These are phyloP conservation scores for Cyclopterus lumpus DNA, from an alignment of 2,797 vertebrate genomes.

Conservation along the genomic window DNA sequence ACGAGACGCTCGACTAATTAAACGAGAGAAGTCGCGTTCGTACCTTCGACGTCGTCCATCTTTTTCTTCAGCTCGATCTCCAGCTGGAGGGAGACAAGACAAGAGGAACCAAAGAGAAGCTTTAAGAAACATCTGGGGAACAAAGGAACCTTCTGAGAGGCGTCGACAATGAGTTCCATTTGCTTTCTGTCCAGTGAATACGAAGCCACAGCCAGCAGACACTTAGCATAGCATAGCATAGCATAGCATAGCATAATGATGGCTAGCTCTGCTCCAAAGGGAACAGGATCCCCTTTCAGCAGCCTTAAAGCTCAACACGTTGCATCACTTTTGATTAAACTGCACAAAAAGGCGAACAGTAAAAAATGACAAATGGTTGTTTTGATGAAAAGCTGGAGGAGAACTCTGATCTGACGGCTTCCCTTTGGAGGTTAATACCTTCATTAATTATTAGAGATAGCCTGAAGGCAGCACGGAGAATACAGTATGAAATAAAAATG, in stretches of 20 bases:
- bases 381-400: too few species aligned
- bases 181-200: too few species aligned
- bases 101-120: slow-evolving; percentile 3
- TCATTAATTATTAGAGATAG: slow-evolving; percentile 22
- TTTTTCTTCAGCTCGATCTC: slow-evolving; percentile 91
- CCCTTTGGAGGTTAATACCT: slow-evolving; percentile 33
- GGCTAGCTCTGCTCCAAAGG: not conserved
- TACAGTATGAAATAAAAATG: not conserved
- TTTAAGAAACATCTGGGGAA: not conserved
- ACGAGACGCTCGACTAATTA: too few species aligned
- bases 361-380: not conserved
- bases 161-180: too few species aligned
- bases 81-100: slow-evolving; percentile 81
- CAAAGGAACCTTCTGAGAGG: not conserved
- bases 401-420: slow-evolving; percentile 12
- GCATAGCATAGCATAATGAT: too few species aligned
- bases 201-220: too few species aligned
- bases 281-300: not conserved
- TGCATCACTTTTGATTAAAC: not conserved
- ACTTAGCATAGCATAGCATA: too few species aligned
- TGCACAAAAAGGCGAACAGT: not conserved
- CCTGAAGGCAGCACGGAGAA: slow-evolving; percentile 25
- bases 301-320: not conserved
- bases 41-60: slow-evolving; percentile 94
- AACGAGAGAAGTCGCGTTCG: not conserved